Evolutionary conservation across 2,113 vertebrate genomes (phyloP), one percentile per base, ranked within the genome.

Genomic region (Strix uralensis): DNA sequence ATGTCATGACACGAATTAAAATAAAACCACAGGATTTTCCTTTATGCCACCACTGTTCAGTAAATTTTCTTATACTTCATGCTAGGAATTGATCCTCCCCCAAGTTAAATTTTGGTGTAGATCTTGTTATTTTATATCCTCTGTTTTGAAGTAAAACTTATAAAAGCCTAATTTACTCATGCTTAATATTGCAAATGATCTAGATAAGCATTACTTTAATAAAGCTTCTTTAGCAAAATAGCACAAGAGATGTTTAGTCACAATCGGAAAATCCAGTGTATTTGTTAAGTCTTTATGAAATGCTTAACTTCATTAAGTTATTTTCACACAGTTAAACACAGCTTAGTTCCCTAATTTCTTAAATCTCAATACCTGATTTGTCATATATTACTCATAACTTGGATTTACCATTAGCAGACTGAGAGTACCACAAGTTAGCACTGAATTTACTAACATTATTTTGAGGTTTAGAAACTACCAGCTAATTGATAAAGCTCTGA

Each of bases 161-260:
- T 0, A 70, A 94, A 88, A 73, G 7, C 16, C 70, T 72, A 11
- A 81, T 89, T 92, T 75, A 71, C n/a, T 61, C 18, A 36, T 14
- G 34, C 57, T 84, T 81, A 89, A 40, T 78, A 91, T 7, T 49
- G 26, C 38, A 94, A 95, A 65, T 36, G 16, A 92, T 84, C 91
- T 73, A 95, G 80, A 89, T 61, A 89, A 91, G 58, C 25, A 80
- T 81, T 86, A 88, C 81, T 91, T 82, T 69, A 87, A 57, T 44
- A 95, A 97, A 97, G 90, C 92, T 93, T 59, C 92, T 96, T 95
- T 83, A 96, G 66, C 46, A 90, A 94, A 96, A 85, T 0, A 82
- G 55, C 27, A 75, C 27, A 91, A 54, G 26, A 91, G 65, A 74
- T 34, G 21, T 69, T 94, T 57, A 94, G 89, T 51, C 88, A 89